phyloP scores from a whole-genome alignment of 2,888 invertebrate genomes.

The Eupithecia centaureata region DNA sequence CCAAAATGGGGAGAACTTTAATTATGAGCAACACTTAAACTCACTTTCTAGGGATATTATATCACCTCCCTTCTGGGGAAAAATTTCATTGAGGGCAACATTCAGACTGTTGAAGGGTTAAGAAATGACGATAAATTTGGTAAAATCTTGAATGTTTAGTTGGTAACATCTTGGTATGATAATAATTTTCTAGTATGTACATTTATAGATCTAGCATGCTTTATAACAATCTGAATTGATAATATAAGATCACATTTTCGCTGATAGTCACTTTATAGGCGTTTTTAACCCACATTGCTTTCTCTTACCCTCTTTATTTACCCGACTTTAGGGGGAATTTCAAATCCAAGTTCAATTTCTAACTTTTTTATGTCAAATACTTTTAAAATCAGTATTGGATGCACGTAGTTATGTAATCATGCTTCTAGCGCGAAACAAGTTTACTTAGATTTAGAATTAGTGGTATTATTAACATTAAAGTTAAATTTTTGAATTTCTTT shows the following conservation, averaged over 20 bases:
- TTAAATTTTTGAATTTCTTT: slow-evolving; percentile 48
- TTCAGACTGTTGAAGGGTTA: not conserved
- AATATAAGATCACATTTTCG: slow-evolving; percentile 6
- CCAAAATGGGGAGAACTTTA: not conserved
- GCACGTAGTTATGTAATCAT: slow-evolving; percentile 51
- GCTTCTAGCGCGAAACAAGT: slow-evolving; percentile 54
- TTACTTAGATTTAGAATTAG: slow-evolving; percentile 52
- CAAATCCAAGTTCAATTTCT: slow-evolving; percentile 8
- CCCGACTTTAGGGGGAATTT: slow-evolving; percentile 1
- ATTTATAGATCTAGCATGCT: not conserved
- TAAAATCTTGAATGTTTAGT: slow-evolving; percentile 7
- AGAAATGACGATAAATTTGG: not conserved
- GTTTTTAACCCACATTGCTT: slow-evolving; percentile 5
- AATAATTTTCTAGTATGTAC: not conserved
- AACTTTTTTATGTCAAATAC: slow-evolving; percentile 16
- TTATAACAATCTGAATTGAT: not conserved
- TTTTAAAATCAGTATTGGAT: slow-evolving; percentile 50
- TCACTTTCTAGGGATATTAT: not conserved
- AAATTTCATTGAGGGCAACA: not conserved
- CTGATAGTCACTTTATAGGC: slow-evolving; percentile 2
- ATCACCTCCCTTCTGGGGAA: not conserved
- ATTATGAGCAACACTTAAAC: slow-evolving; percentile 5
- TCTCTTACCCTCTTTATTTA: slow-evolving; percentile 9
- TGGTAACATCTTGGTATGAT: slow-evolving; percentile 3
- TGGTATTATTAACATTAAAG: slow-evolving; percentile 41